These are phyloP conservation scores for Nephrotoma guestfalica DNA, from an alignment of 2,888 invertebrate species.

Conservation along the genomic window DNA sequence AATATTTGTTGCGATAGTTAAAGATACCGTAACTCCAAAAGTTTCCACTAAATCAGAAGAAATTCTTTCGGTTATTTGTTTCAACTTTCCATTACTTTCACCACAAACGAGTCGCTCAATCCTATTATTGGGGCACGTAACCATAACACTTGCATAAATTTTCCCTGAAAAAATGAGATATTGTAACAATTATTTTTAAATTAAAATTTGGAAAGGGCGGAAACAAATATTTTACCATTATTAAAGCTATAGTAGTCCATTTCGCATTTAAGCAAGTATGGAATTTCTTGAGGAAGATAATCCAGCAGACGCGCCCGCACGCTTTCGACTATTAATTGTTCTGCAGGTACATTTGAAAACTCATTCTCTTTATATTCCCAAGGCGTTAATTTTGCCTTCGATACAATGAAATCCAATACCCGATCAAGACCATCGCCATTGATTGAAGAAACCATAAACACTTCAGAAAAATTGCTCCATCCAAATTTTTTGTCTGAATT, in stretches of 20 bases:
- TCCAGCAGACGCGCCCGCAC: constrained; percentile 77
- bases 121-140: constrained; percentile 47
- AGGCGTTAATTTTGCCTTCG: constrained; percentile 44
- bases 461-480: constrained; percentile 69
- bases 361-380: constrained; percentile 53
- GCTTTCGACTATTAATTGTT: constrained; percentile 52
- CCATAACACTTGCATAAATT: constrained; percentile 40
- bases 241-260: constrained; percentile 52
- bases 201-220: neutral
- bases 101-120: constrained; percentile 53
- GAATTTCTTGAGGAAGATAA: constrained; percentile 69
- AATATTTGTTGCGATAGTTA: constrained; percentile 25
- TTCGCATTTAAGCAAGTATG: constrained; percentile 53
- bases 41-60: constrained; percentile 48
- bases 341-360: constrained; percentile 60
- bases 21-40: constrained; percentile 41
- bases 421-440: constrained; percentile 59
- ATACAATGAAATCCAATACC: constrained; percentile 53
- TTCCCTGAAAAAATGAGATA: constrained; percentile 29
- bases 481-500: constrained; percentile 23
- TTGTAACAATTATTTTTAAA: neutral
- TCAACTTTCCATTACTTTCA: constrained; percentile 49
- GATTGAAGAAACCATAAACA: constrained; percentile 85
- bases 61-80: constrained; percentile 49
- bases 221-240: constrained; percentile 29